Evolutionary conservation across 2,888 invertebrate genomes (phyloP).

Genomic region (Lithophane ornitopus): DNA sequence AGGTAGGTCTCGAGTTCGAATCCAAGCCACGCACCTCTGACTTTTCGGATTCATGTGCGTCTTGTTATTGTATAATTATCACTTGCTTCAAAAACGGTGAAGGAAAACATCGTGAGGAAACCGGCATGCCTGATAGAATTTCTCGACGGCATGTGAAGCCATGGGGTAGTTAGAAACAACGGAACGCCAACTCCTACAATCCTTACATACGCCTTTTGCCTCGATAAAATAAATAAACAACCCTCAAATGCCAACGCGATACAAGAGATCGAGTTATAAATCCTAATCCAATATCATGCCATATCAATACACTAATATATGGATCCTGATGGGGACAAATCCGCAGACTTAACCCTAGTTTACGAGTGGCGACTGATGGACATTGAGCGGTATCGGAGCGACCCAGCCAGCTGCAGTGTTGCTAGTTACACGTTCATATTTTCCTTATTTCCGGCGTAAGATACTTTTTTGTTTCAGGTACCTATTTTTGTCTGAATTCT

Average conservation of each 20-base stretch:
- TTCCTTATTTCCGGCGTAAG: slow-evolving; percentile 4
- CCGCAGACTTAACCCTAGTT: slow-evolving; percentile 71
- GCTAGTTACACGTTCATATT: slow-evolving; percentile 29
- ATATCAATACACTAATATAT: slow-evolving; percentile 66
- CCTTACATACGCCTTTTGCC: too few species aligned
- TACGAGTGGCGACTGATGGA: slow-evolving; percentile 73
- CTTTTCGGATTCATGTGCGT: too few species aligned
- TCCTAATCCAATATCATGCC: slow-evolving; percentile 58
- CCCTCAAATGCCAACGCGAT: slow-evolving; percentile 25
- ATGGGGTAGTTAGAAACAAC: too few species aligned
- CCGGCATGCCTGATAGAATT: too few species aligned
- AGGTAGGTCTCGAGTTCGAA: too few species aligned
- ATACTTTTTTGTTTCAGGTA: background rate
- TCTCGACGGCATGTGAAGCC: too few species aligned
- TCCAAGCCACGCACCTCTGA: too few species aligned
- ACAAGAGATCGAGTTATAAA: slow-evolving; percentile 51
- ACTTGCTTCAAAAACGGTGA: too few species aligned
- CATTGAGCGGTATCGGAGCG: slow-evolving; percentile 73
- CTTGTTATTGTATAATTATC: too few species aligned
- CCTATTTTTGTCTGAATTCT: too few species aligned
- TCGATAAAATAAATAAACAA: slow-evolving; percentile 1
- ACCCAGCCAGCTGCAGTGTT: slow-evolving; percentile 65
- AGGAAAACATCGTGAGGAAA: too few species aligned
- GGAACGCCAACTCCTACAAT: too few species aligned
- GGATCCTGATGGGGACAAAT: slow-evolving; percentile 63